Conservation (phyloP, 1,140 invertebrate species). For the Druon quercuslanigerum region DNA sequence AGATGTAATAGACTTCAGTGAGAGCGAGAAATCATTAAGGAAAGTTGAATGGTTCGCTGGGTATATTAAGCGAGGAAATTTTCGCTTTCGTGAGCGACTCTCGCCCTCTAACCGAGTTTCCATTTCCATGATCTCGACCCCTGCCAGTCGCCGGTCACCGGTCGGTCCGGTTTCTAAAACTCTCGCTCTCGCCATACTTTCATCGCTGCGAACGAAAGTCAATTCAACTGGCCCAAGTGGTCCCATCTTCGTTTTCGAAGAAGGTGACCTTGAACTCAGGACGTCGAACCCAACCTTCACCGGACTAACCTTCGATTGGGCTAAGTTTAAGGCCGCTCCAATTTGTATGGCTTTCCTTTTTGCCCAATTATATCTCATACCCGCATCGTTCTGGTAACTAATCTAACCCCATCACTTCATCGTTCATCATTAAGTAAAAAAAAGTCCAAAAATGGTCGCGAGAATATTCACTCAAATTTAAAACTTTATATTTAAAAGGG, state of each 20-base stretch:
- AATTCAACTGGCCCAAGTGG: constrained; percentile 18
- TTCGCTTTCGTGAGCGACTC: constrained; percentile 26
- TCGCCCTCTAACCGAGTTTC: constrained; percentile 25
- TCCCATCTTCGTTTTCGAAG: constrained; percentile 26
- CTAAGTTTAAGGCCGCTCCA: constrained; percentile 18
- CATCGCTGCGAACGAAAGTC: constrained; percentile 14
- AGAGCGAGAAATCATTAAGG: constrained; percentile 14
- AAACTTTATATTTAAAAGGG: too few relatives aligned
- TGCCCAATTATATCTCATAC: not conserved
- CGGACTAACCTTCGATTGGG: constrained; percentile 12
- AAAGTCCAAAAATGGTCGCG: not conserved
- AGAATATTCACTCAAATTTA: too few relatives aligned
- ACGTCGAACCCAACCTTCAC: constrained; percentile 5
- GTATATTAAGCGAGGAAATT: constrained; percentile 12
- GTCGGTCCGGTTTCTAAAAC: constrained; percentile 30
- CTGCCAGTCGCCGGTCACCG: constrained; percentile 6
- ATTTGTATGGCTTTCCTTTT: constrained; percentile 13
- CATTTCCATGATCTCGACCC: constrained; percentile 30
- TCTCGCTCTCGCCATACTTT: constrained; percentile 19
- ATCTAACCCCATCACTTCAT: not conserved
- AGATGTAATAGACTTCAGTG: not conserved
- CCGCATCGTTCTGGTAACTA: not conserved
- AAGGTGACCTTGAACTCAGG: constrained; percentile 28
- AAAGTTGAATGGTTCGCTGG: constrained; percentile 29
- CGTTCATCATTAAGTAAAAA: not conserved